A percentile compares a stretch with the other conserved stretches of the same genome.
These are phyloP conservation scores for Apis mellifera DNA, from an alignment of 1,140 invertebrate genomes.

Conservation along the genomic window DNA sequence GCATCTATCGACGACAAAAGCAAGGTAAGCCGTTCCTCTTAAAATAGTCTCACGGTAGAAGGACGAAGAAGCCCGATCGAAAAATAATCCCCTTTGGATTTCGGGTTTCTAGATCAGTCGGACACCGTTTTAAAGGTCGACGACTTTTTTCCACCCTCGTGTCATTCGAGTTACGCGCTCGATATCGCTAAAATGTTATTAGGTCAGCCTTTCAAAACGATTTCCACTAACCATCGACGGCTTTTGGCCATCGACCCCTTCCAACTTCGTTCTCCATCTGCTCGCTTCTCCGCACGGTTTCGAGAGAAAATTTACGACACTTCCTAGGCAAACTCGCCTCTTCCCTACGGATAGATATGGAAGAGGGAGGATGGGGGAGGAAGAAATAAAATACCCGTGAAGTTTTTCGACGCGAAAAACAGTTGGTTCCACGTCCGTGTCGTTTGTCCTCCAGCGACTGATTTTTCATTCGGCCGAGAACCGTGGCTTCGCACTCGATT, in stretches of 20 bases:
- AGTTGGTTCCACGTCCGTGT: background rate
- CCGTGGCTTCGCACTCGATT: background rate
- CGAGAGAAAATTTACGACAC: slow-evolving; percentile 34
- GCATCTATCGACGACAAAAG: background rate
- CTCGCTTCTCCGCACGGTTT: background rate
- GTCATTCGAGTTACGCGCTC: slow-evolving; percentile 52
- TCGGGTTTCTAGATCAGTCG: slow-evolving; percentile 66
- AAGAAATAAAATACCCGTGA: slow-evolving; percentile 1
- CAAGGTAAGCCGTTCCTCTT: background rate
- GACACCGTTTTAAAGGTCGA: slow-evolving; percentile 63
- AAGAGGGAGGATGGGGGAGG: too few relatives aligned
- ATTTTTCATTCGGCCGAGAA: background rate
- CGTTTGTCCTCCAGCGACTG: background rate
- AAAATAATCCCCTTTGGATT: slow-evolving; percentile 33
- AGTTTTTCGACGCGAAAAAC: slow-evolving; percentile 10
- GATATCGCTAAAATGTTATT: slow-evolving; percentile 67
- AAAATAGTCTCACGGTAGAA: slow-evolving; percentile 21
- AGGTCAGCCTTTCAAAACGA: slow-evolving; percentile 53
- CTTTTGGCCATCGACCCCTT: background rate
- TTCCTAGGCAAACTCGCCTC: slow-evolving; percentile 5
- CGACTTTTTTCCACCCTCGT: slow-evolving; percentile 45
- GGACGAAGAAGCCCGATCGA: slow-evolving; percentile 5
- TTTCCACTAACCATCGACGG: slow-evolving; percentile 53
- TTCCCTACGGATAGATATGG: background rate
- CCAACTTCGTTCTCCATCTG: background rate